A percentile compares a stretch with the other conserved stretches of the same genome.
Conservation (phyloP, 1,140 invertebrate genomes). For the Stegodyphus dumicola region DNA sequence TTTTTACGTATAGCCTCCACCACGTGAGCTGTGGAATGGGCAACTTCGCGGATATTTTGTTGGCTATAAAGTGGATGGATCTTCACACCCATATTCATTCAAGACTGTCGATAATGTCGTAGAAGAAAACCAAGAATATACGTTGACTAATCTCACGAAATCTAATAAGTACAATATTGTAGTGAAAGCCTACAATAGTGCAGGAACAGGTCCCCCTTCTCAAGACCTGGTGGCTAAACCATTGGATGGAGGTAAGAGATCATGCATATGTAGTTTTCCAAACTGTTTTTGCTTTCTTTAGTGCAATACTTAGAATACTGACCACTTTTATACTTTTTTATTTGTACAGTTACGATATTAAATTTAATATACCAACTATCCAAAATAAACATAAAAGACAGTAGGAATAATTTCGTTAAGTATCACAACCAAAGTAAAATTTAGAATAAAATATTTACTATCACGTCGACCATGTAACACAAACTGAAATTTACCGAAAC, state of each 20-base stretch:
- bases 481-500: no score
- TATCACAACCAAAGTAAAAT: no score
- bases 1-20: constrained; percentile 74
- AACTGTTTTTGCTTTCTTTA: no score
- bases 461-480: no score
- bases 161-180: constrained; percentile 64
- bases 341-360: no score
- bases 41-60: constrained; percentile 84
- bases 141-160: constrained; percentile 62
- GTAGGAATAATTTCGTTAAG: no score
- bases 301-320: no score
- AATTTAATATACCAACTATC: no score
- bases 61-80: constrained; percentile 76
- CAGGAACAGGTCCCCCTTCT: constrained; percentile 64
- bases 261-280: no score
- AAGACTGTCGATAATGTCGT: constrained; percentile 49
- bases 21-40: constrained; percentile 91
- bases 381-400: no score
- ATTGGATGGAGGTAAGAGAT: constrained; percentile 62
- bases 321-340: no score
- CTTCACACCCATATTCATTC: constrained; percentile 76
- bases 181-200: constrained; percentile 64
- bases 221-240: constrained; percentile 63
- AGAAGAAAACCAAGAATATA: constrained; percentile 62
- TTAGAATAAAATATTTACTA: no score